Evolutionary conservation across 35 echinoderm and acorn worm species (phyloP), one percentile per base, ranked within the genome.

Genomic region (Apostichopus parvimensis): DNA sequence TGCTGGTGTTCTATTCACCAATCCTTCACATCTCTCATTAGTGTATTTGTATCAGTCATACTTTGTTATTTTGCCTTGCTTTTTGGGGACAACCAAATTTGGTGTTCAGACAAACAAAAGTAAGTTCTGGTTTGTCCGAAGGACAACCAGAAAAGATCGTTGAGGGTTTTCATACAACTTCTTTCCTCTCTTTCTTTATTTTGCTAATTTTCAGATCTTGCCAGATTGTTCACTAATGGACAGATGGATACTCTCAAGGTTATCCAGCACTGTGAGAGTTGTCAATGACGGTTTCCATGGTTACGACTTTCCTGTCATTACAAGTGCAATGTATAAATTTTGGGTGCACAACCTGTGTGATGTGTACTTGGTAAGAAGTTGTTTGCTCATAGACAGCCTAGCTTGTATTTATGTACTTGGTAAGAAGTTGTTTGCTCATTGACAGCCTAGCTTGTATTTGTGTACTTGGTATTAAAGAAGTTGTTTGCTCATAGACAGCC

Each of bases 271-370:
- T 54, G 59, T 92, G 5, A 66, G 93, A 45, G 77, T 79, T 21
- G 91, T 92, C 55, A 84, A 98, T 92, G 70, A 58, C 71, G 96
- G 93, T 34, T 98, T 98, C 55, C 92, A 84, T 56, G 80, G 85
- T 14, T 95, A 95, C 18, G 89, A 98, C 45, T 93, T 98, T 57
- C 93, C 96, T 23, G 21, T 60, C 0, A 89, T 93, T 26, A 98
- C 96, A 6, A 80, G 80, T 85, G 93, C 96, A 86, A 86, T 98
- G 86, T 87, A 93, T 58, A 91, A 93, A 57, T 95, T 98, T 15
- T 98, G 96, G 96, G 54, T 95, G 89, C 93, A 95, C 61, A 65
- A 93, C 34, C 89, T 98, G 5, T 98, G 96, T 93, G 96, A 98
- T 92, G 94, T 97, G 2, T 98, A 98, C 77, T 77, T 98, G 93